Conservation (phyloP, 2,113 vertebrate genomes). For the Cheirogaleus medius region DNA sequence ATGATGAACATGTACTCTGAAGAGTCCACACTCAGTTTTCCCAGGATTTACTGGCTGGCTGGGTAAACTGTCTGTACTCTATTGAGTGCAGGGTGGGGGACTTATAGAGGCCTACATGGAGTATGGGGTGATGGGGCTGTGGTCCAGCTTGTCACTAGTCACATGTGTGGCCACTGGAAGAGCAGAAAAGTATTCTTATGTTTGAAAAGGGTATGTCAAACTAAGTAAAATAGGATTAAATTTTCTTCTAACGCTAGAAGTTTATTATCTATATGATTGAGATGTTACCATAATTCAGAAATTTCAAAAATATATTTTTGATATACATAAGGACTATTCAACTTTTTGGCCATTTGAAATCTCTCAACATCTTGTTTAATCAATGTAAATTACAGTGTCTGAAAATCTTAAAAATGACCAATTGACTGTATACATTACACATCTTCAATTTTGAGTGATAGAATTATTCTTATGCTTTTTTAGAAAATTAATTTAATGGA, state of each 20-base stretch:
- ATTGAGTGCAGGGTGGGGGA: background rate
- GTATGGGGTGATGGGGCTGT: background rate
- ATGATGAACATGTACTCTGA: background rate
- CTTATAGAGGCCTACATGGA: background rate
- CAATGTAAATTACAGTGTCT: background rate
- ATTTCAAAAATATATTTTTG: constrained; percentile 11
- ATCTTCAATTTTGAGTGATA: constrained; percentile 29
- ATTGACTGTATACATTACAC: constrained; percentile 20
- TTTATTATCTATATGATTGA: background rate
- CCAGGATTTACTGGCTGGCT: background rate
- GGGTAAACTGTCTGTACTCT: background rate
- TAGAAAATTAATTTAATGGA: constrained; percentile 24
- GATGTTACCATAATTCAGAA: constrained; percentile 21
- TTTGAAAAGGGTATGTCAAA: background rate
- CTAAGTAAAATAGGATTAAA: background rate
- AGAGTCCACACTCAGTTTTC: background rate
- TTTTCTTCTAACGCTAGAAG: background rate
- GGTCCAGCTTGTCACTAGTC: background rate
- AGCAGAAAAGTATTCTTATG: background rate
- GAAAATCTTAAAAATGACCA: background rate
- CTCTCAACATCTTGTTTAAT: background rate
- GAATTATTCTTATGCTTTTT: constrained; percentile 12
- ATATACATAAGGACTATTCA: background rate
- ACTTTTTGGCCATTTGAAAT: background rate
- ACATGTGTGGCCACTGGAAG: background rate